phyloP scores from a whole-genome alignment of 1,140 invertebrate genomes.

The Euura saliciscinereae region DNA sequence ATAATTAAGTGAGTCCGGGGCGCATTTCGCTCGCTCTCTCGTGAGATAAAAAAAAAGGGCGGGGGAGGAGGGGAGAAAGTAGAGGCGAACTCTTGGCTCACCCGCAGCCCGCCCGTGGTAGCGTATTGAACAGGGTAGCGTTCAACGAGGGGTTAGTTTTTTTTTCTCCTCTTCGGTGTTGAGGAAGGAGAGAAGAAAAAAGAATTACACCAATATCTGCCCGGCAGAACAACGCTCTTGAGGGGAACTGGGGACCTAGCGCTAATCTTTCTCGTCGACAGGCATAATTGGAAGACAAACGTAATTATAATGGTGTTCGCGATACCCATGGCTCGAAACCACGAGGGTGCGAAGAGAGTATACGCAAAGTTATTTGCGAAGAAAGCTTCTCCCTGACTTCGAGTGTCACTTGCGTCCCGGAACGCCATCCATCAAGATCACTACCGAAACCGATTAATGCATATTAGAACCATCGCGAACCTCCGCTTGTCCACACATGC shows the following conservation, averaged over 20 bases:
- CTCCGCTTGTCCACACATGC: background rate
- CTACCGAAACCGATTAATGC: background rate
- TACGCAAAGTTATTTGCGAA: conserved; percentile 1
- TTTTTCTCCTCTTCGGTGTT: conserved; percentile 26
- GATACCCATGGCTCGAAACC: conserved; percentile 16
- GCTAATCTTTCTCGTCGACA: conserved; percentile 44
- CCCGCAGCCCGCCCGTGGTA: conserved; percentile 14
- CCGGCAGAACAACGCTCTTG: conserved; percentile 26
- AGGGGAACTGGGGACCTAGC: conserved; percentile 21
- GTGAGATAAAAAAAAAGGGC: background rate
- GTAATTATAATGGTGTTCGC: conserved; percentile 29
- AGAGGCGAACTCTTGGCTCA: background rate
- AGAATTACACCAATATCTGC: conserved; percentile 53
- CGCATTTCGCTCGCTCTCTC: conserved; percentile 3
- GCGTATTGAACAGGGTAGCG: conserved; percentile 11
- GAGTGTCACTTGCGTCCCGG: background rate
- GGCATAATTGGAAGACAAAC: conserved; percentile 39
- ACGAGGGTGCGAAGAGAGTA: conserved; percentile 9
- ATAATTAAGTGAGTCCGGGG: conserved; percentile 53
- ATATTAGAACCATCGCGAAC: background rate
- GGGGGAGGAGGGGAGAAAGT: background rate
- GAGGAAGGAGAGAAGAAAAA: conserved; percentile 34
- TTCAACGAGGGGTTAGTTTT: conserved; percentile 27
- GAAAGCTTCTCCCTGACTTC: background rate
- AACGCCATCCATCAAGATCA: background rate